phyloP scores from a whole-genome alignment of 2,888 invertebrate genomes.

The Lasioglossum lativentre region DNA sequence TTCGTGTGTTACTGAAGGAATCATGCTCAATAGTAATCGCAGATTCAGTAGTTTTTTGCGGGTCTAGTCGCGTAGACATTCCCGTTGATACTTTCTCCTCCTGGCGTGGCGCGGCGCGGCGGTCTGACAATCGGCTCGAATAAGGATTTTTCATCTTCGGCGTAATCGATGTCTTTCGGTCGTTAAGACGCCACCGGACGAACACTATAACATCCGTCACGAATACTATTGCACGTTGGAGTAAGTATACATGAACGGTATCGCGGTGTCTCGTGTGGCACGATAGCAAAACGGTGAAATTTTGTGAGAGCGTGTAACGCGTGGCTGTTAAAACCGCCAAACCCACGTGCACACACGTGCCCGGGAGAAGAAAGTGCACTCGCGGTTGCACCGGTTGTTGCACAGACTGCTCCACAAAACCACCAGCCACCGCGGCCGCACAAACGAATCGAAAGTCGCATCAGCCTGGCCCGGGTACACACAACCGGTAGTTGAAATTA shows the following conservation, averaged over 20 bases:
- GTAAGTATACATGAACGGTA: too few relatives aligned
- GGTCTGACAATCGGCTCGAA: constrained; percentile 26
- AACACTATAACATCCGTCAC: too few relatives aligned
- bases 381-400: constrained; percentile 72
- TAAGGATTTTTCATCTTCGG: constrained; percentile 55
- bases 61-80: not conserved
- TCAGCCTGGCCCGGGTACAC: constrained; percentile 23
- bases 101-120: too few relatives aligned
- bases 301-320: constrained; percentile 69
- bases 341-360: constrained; percentile 67
- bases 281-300: constrained; percentile 64
- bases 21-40: not conserved
- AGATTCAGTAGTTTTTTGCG: not conserved
- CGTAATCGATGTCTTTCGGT: constrained; percentile 62
- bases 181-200: constrained; percentile 34
- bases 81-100: constrained; percentile 55
- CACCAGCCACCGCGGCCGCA: constrained; percentile 63
- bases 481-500: constrained; percentile 51
- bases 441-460: constrained; percentile 70
- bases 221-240: too few relatives aligned
- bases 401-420: constrained; percentile 73
- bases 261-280: constrained; percentile 43
- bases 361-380: constrained; percentile 70
- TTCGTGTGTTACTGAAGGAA: too few relatives aligned
- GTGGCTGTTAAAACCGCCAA: constrained; percentile 66